phyloP scores from a whole-genome alignment of 2,888 invertebrate species.

The Fissipunctia ypsillon region DNA sequence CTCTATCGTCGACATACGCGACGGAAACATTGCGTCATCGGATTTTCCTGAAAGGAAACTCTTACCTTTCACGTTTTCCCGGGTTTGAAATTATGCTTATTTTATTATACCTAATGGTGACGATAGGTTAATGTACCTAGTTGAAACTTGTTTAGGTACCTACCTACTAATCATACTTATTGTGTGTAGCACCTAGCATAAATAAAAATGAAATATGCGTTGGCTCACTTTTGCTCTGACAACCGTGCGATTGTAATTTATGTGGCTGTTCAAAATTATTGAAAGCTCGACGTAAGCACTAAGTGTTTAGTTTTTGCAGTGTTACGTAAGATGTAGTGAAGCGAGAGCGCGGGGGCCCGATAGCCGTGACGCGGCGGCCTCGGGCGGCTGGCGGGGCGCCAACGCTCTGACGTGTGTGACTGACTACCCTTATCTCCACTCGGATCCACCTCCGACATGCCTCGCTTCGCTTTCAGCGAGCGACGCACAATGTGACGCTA shows the following conservation, averaged over 20 bases:
- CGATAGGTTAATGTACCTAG: neutral
- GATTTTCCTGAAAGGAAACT: slow-evolving; percentile 46
- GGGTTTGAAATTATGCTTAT: slow-evolving; percentile 32
- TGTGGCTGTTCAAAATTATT: slow-evolving; percentile 26
- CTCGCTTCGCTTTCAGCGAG: slow-evolving; percentile 72
- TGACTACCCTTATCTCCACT: slow-evolving; percentile 78
- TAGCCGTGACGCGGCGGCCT: slow-evolving; percentile 66
- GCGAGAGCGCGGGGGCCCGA: slow-evolving; percentile 52
- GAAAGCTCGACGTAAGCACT: slow-evolving; percentile 24
- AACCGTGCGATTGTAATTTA: slow-evolving; percentile 10
- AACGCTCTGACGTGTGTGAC: slow-evolving; percentile 75
- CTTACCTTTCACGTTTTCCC: slow-evolving; percentile 30
- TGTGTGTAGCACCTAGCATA: neutral
- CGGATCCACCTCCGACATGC: slow-evolving; percentile 74
- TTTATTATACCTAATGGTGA: slow-evolving; percentile 27
- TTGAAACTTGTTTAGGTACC: neutral
- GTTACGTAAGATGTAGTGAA: slow-evolving; percentile 77
- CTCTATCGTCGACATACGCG: slow-evolving; percentile 23
- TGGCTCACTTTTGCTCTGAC: slow-evolving; percentile 18
- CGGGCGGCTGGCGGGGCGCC: slow-evolving; percentile 78
- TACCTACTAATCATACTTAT: neutral
- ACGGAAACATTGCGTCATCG: slow-evolving; percentile 49
- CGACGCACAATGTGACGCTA: slow-evolving; percentile 39
- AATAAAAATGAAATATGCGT: slow-evolving; percentile 17
- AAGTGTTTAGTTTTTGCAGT: slow-evolving; percentile 64